These are phyloP conservation scores for Leguminivora glycinivorella DNA, from an alignment of 1,140 invertebrate genomes.

Conservation along the genomic window DNA sequence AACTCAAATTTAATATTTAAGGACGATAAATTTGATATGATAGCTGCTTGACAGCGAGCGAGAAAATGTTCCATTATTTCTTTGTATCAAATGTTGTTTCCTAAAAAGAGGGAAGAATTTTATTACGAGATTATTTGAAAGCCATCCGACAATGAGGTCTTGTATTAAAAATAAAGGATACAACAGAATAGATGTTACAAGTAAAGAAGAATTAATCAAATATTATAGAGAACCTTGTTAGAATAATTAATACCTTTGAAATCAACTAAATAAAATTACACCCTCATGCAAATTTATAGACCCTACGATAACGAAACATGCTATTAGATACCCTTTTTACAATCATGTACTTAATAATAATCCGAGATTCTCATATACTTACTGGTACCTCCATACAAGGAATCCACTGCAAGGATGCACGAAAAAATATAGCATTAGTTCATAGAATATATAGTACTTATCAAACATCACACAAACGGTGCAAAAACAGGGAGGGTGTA, in stretches of 20 bases:
- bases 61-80: conserved; percentile 21
- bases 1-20: conserved; percentile 63
- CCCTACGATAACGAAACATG: conserved; percentile 1
- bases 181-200: conserved; percentile 6
- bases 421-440: conserved; percentile 73
- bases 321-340: neutral
- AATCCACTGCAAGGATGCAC: conserved; percentile 84
- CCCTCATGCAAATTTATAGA: conserved; percentile 15
- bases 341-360: neutral
- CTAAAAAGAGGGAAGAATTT: conserved; percentile 34
- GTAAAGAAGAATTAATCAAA: neutral
- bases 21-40: conserved; percentile 50
- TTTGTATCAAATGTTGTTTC: conserved; percentile 20
- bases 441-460: conserved; percentile 38
- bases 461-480: conserved; percentile 46
- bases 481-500: conserved; percentile 42
- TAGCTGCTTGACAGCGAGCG: conserved; percentile 41
- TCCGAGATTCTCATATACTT: conserved; percentile 79
- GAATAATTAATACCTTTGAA: neutral
- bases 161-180: conserved; percentile 26
- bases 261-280: neutral
- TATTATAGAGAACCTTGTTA: conserved; percentile 2
- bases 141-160: conserved; percentile 25
- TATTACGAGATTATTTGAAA: conserved; percentile 29
- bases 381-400: conserved; percentile 91